These are phyloP conservation scores for Caradrina kadenii DNA, from an alignment of 2,888 invertebrate genomes.

Conservation along the genomic window DNA sequence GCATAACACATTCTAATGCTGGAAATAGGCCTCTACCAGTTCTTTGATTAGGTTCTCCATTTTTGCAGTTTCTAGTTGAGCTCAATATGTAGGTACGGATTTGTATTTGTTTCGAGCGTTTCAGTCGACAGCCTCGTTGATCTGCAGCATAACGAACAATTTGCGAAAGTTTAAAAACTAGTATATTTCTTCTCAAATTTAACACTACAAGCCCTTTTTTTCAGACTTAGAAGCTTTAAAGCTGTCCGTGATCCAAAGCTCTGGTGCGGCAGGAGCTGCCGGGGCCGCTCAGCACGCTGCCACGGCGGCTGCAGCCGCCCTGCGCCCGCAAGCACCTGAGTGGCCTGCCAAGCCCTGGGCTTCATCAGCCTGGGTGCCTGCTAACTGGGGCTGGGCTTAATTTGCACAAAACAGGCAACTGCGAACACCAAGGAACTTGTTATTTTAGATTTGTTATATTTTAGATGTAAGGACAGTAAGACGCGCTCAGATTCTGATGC, in stretches of 20 bases:
- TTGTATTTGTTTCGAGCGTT: too few relatives aligned
- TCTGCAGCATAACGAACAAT: neutral
- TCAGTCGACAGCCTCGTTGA: neutral
- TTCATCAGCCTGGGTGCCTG: conserved; percentile 68
- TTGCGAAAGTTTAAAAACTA: neutral
- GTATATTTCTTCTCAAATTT: too few relatives aligned
- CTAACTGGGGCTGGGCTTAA: conserved; percentile 81
- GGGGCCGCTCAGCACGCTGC: conserved; percentile 91
- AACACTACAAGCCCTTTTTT: conserved; percentile 12
- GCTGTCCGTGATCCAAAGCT: conserved; percentile 91
- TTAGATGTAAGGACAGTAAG: neutral
- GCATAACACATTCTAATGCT: neutral
- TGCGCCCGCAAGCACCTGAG: conserved; percentile 78
- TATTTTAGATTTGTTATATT: neutral
- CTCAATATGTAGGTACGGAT: too few relatives aligned
- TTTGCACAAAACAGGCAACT: neutral
- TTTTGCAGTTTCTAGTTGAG: too few relatives aligned
- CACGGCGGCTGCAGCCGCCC: conserved; percentile 91
- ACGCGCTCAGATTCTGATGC: conserved; percentile 2
- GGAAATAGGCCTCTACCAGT: neutral
- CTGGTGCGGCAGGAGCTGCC: conserved; percentile 89
- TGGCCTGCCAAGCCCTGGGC: conserved; percentile 72
- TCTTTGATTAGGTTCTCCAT: neutral
- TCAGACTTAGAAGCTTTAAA: conserved; percentile 91
- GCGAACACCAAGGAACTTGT: conserved; percentile 13